Evolutionary conservation across 2,113 vertebrate species (phyloP).

Genomic region (Tautogolabrus adspersus): DNA sequence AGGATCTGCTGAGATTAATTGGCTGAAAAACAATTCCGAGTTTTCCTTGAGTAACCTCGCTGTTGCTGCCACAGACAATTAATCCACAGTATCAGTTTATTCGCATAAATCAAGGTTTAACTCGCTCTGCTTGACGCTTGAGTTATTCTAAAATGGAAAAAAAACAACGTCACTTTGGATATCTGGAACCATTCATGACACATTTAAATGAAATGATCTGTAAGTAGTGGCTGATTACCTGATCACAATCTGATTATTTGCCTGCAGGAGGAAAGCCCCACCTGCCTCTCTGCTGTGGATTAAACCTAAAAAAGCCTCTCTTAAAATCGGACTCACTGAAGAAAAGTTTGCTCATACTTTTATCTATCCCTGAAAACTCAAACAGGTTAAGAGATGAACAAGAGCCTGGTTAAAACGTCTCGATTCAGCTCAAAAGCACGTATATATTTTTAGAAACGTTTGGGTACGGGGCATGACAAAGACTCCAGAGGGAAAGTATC

Average conservation of each 20-base stretch:
- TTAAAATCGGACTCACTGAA: too few species aligned
- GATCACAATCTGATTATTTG: too few species aligned
- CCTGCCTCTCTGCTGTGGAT: too few species aligned
- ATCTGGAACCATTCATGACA: background rate
- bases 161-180: background rate
- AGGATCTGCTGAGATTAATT: conserved; percentile 49
- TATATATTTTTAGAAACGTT: background rate
- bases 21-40: conserved; percentile 11
- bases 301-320: too few species aligned
- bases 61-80: conserved; percentile 26
- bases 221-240: background rate
- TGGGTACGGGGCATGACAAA: background rate
- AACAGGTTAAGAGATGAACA: background rate
- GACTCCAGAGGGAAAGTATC: background rate
- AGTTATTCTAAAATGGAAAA: background rate
- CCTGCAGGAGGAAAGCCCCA: too few species aligned
- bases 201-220: background rate
- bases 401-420: background rate
- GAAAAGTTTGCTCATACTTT: too few species aligned
- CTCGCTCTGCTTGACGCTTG: background rate
- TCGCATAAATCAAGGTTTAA: conserved; percentile 32
- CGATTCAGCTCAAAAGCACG: background rate
- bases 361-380: background rate
- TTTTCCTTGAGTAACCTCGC: conserved; percentile 19
- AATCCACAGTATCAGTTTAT: conserved; percentile 16